Percentiles rank a stretch among this genome's conserved stretches.
Evolutionary conservation across 2,888 invertebrate genomes (phyloP).

Genomic region (Noctua pronuba): DNA sequence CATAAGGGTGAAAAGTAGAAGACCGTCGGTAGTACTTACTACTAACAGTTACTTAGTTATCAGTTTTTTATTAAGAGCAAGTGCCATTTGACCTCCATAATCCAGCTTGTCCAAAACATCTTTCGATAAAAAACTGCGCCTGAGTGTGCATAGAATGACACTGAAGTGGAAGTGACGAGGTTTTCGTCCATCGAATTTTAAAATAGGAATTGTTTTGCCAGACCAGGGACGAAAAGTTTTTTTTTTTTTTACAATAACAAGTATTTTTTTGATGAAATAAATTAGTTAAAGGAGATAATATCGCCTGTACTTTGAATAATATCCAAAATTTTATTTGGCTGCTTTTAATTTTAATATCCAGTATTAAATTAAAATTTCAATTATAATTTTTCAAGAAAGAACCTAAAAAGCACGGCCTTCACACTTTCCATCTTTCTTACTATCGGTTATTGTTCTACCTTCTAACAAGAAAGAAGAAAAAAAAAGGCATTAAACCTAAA

Average conservation of each 20-base stretch:
- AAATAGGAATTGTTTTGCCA: not conserved
- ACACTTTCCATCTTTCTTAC: not conserved
- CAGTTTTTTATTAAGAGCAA: constrained; percentile 15
- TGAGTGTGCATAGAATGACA: too few species aligned
- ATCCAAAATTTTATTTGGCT: not conserved
- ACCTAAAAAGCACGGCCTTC: not conserved
- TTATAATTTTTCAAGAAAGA: not conserved
- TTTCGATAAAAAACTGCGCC: not conserved
- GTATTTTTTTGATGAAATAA: too few species aligned
- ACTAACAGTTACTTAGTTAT: constrained; percentile 5
- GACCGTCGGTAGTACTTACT: not conserved
- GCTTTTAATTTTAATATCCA: not conserved
- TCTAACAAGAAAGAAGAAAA: not conserved
- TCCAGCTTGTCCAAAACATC: not conserved
- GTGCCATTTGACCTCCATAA: constrained; percentile 23
- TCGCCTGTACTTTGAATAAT: not conserved
- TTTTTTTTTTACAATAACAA: too few species aligned
- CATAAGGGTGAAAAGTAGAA: not conserved
- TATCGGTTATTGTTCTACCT: not conserved
- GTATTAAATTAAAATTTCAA: too few species aligned
- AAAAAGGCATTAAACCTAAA: not conserved
- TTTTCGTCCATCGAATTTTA: not conserved
- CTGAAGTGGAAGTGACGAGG: not conserved
- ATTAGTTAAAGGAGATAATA: not conserved
- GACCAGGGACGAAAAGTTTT: not conserved